Evolutionary conservation across 2,888 invertebrate species (phyloP).

Genomic region (Patella depressa): DNA sequence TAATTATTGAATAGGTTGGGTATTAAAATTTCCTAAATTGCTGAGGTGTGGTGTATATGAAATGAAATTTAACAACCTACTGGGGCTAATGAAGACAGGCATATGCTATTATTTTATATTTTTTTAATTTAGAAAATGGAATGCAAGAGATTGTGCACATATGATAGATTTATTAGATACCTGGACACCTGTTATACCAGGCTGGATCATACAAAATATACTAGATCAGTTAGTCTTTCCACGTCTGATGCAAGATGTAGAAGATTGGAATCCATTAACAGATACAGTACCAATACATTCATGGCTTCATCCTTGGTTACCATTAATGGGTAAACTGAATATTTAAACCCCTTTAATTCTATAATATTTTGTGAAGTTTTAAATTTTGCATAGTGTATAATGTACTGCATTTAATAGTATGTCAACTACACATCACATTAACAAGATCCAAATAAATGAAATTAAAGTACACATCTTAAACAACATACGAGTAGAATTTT

Average conservation of each 20-base stretch:
- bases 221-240: conserved; percentile 88
- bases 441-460: too few relatives aligned
- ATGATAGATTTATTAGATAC: conserved; percentile 84
- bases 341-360: too few relatives aligned
- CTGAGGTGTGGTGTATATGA: background rate
- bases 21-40: too few relatives aligned
- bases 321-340: conserved; percentile 78
- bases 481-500: background rate
- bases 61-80: background rate
- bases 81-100: too few relatives aligned
- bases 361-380: too few relatives aligned
- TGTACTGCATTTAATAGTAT: too few relatives aligned
- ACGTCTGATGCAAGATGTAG: conserved; percentile 78
- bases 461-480: background rate
- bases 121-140: conserved; percentile 77
- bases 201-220: conserved; percentile 86
- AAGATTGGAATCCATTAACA: conserved; percentile 92
- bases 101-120: background rate
- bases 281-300: conserved; percentile 95
- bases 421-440: too few relatives aligned
- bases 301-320: conserved; percentile 98
- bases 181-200: conserved; percentile 86
- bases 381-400: too few relatives aligned
- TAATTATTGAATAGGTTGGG: too few relatives aligned
- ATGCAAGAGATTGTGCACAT: conserved; percentile 83